Conservation (phyloP, 2,797 vertebrate species). For the Gouania willdenowi region DNA sequence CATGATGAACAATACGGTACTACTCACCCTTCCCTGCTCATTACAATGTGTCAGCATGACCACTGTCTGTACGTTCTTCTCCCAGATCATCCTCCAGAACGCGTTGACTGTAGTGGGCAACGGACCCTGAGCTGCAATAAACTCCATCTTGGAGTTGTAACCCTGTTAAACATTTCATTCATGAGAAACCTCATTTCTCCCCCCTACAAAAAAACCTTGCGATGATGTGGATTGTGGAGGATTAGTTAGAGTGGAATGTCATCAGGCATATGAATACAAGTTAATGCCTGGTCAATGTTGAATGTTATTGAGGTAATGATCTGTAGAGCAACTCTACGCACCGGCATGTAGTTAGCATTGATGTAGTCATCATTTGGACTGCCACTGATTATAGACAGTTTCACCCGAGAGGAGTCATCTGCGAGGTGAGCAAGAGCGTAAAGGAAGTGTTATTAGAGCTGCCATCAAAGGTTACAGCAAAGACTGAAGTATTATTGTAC, state of each 20-base stretch:
- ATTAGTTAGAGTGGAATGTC: not conserved
- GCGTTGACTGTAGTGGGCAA: constrained; percentile 86
- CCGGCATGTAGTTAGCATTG: constrained; percentile 95
- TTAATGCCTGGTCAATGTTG: not conserved
- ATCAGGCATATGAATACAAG: constrained; percentile 5
- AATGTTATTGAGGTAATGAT: constrained; percentile 16
- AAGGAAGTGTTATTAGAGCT: constrained; percentile 5
- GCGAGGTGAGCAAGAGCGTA: constrained; percentile 24
- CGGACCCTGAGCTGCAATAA: constrained; percentile 94
- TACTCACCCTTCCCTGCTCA: constrained; percentile 91
- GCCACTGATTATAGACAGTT: constrained; percentile 80
- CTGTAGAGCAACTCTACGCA: constrained; percentile 67
- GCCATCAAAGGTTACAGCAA: not conserved
- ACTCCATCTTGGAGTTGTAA: constrained; percentile 86
- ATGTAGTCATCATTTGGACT: constrained; percentile 86
- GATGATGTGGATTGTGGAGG: not conserved
- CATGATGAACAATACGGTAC: too few relatives aligned
- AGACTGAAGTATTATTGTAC: not conserved
- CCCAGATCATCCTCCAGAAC: constrained; percentile 98
- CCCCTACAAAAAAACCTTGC: not conserved
- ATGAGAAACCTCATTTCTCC: not conserved
- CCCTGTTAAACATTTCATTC: constrained; percentile 71
- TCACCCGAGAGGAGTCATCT: constrained; percentile 95
- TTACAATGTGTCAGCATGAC: constrained; percentile 96
- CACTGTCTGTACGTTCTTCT: constrained; percentile 85